Evolutionary conservation across 2,113 vertebrate genomes (phyloP).

Genomic region (Petrocephalus microphthalmus): DNA sequence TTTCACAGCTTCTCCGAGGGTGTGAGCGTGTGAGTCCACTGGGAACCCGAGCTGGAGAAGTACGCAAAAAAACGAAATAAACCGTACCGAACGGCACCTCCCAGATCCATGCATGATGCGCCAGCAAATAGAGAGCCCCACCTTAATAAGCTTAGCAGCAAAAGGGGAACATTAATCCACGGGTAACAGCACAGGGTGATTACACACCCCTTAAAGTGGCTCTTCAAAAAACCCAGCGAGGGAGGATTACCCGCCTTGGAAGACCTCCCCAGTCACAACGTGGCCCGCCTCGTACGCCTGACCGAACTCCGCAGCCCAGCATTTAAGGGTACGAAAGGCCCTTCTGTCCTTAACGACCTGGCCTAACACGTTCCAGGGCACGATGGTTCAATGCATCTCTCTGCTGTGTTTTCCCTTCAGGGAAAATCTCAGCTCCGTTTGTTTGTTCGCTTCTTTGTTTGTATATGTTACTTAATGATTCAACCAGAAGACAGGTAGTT

Average conservation of each 20-base stretch:
- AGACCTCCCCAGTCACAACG: not conserved
- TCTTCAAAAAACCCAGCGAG: not conserved
- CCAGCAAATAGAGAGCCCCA: not conserved
- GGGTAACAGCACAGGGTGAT: not conserved
- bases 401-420: not conserved
- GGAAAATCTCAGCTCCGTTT: not conserved
- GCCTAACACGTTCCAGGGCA: not conserved
- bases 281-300: not conserved
- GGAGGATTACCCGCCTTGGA: not conserved
- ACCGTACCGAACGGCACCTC: not conserved
- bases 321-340: not conserved
- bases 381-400: not conserved
- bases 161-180: constrained; percentile 12
- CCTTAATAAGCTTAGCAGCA: not conserved
- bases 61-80: not conserved
- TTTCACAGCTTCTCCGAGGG: not conserved
- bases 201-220: not conserved
- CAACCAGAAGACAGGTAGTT: not conserved
- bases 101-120: not conserved
- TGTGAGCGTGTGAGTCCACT: not conserved
- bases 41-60: not conserved
- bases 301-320: not conserved
- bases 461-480: not conserved
- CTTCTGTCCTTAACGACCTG: not conserved
- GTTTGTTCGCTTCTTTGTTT: not conserved